Conservation (phyloP, 2,797 vertebrate genomes). For the Semaprochilodus insignis region DNA sequence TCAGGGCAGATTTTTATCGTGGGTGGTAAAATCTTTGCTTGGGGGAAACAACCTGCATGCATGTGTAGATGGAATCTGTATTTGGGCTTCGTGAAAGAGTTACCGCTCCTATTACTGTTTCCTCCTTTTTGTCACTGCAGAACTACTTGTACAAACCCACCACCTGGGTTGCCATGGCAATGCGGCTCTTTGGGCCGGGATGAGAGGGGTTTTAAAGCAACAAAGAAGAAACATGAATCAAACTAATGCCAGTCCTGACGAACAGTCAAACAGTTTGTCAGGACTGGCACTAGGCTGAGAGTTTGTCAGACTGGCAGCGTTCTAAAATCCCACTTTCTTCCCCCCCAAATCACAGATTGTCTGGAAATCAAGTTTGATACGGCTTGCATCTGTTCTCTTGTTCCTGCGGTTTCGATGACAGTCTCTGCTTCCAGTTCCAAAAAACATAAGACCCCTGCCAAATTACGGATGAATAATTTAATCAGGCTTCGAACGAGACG, state of each 20-base stretch:
- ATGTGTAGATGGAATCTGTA: constrained; percentile 17
- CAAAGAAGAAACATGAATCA: constrained; percentile 40
- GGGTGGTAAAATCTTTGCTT: not conserved
- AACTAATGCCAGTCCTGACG: constrained; percentile 43
- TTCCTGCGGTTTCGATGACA: constrained; percentile 15
- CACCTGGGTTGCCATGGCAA: constrained; percentile 74
- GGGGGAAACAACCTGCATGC: not conserved
- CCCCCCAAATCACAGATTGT: constrained; percentile 27
- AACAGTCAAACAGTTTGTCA: constrained; percentile 28
- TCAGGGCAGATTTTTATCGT: not conserved
- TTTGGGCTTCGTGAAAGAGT: constrained; percentile 32
- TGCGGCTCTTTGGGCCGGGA: constrained; percentile 58
- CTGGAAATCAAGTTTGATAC: constrained; percentile 35
- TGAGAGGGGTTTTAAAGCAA: constrained; percentile 56
- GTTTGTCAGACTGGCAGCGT: constrained; percentile 16
- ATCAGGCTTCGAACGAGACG: not conserved
- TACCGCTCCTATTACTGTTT: constrained; percentile 41
- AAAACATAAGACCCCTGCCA: constrained; percentile 11
- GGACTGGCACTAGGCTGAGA: constrained; percentile 15
- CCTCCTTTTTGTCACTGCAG: constrained; percentile 53
- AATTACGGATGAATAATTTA: constrained; percentile 1
- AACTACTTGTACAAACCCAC: constrained; percentile 65
- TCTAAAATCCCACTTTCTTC: constrained; percentile 1
- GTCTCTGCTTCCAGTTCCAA: not conserved
- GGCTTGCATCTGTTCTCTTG: constrained; percentile 36